Conservation (phyloP, 2,888 invertebrate genomes). For the Syrista parreyssii region DNA sequence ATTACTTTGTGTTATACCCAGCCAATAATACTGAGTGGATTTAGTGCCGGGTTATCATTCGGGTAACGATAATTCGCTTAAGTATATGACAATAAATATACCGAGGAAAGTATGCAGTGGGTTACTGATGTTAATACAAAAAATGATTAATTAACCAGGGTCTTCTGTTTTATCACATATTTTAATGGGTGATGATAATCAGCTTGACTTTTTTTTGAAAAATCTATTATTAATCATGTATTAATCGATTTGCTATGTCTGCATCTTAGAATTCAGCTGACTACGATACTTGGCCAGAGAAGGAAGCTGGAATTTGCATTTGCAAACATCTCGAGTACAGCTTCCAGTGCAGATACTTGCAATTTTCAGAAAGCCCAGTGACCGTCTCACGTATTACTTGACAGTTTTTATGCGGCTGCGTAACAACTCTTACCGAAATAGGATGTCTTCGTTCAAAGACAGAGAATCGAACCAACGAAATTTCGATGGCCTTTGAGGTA, state of each 20-base stretch:
- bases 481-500: neutral
- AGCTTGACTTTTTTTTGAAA: neutral
- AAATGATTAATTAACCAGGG: neutral
- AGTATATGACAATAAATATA: neutral
- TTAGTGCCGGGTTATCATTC: neutral
- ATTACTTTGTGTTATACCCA: neutral
- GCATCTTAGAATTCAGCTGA: conserved; percentile 11
- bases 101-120: neutral
- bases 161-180: neutral
- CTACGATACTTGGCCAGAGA: neutral
- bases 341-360: conserved; percentile 1
- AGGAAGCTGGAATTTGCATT: conserved; percentile 4
- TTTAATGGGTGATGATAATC: neutral
- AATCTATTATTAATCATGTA: neutral
- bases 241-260: neutral
- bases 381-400: neutral
- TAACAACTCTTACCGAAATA: neutral
- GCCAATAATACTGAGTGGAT: neutral
- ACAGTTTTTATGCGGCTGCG: neutral
- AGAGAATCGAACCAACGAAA: neutral
- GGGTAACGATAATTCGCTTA: neutral
- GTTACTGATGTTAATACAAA: neutral
- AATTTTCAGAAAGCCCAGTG: neutral
- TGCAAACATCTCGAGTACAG: conserved; percentile 4
- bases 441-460: neutral